A percentile compares a stretch with the other conserved stretches of the same genome.
These are phyloP conservation scores for Calcarius ornatus DNA, from an alignment of 2,113 vertebrate genomes.

Conservation along the genomic window DNA sequence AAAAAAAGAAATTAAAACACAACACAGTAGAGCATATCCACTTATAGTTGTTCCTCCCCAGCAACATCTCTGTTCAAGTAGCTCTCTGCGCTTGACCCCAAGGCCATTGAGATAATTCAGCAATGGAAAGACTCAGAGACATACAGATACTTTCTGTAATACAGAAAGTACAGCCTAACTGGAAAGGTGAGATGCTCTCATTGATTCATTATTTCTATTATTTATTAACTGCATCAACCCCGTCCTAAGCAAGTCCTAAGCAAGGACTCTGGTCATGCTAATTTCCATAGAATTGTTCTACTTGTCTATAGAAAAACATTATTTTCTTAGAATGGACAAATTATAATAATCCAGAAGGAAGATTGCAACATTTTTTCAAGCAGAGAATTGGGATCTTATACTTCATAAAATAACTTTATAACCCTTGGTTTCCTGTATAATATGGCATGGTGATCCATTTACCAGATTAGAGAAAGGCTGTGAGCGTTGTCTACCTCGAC, in stretches of 20 bases:
- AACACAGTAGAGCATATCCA: neutral
- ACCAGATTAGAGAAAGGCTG: neutral
- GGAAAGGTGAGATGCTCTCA: neutral
- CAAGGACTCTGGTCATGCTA: neutral
- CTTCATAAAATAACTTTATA: neutral
- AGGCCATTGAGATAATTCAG: neutral
- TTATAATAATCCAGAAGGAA: neutral
- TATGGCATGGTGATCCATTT: too few species aligned
- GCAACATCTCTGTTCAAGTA: neutral
- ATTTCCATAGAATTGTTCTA: neutral
- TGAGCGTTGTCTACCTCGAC: accelerated
- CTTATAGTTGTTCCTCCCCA: neutral
- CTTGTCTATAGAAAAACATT: neutral
- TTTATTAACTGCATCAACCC: neutral
- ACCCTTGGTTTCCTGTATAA: neutral
- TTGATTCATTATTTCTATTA: neutral
- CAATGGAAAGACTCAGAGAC: neutral
- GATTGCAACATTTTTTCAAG: neutral
- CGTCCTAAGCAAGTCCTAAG: neutral
- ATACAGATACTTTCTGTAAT: neutral
- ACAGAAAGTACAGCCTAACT: neutral
- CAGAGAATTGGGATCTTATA: neutral
- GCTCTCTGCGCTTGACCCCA: neutral
- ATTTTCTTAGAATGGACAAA: neutral
- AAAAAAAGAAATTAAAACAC: neutral